Percentiles rank a stretch among this genome's conserved stretches.
phyloP scores from a whole-genome alignment of 2,113 vertebrate species.

The Nansenia antarctica region DNA sequence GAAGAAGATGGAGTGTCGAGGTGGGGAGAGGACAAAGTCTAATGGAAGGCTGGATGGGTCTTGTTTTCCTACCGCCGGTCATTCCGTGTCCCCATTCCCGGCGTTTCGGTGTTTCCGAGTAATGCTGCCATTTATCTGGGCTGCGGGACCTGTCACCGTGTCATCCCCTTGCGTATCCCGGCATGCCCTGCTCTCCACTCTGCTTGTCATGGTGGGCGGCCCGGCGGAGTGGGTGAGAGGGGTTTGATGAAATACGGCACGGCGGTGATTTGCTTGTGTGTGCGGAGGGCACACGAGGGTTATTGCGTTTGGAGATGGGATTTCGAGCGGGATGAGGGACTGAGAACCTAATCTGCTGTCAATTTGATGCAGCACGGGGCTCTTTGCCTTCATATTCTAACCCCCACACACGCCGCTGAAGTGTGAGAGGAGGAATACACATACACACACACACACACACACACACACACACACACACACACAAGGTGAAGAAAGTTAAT shows the following conservation, averaged over 20 bases:
- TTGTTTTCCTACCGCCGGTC: not conserved
- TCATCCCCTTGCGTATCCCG: too few species aligned
- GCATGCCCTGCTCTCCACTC: not conserved
- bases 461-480: not conserved
- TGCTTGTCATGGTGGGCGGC: not conserved
- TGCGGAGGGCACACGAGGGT: not conserved
- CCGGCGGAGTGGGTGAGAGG: too few species aligned
- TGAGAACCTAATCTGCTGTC: conserved; percentile 41
- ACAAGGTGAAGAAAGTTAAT: conserved; percentile 35
- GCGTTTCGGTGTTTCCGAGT: not conserved
- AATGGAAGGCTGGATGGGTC: not conserved
- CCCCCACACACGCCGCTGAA: conserved; percentile 12
- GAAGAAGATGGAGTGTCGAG: not conserved
- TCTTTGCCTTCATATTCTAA: conserved; percentile 30
- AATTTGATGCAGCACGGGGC: conserved; percentile 35
- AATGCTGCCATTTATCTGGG: not conserved
- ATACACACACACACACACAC: not conserved
- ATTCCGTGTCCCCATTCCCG: not conserved
- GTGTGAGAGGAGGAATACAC: not conserved
- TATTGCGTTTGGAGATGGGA: conserved; percentile 24
- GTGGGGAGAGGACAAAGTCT: not conserved
- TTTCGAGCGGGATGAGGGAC: conserved; percentile 27
- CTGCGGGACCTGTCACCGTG: not conserved
- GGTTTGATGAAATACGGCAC: too few species aligned
- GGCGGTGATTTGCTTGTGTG: not conserved